phyloP scores from a whole-genome alignment of 2,888 invertebrate species.

The Timandra comae region DNA sequence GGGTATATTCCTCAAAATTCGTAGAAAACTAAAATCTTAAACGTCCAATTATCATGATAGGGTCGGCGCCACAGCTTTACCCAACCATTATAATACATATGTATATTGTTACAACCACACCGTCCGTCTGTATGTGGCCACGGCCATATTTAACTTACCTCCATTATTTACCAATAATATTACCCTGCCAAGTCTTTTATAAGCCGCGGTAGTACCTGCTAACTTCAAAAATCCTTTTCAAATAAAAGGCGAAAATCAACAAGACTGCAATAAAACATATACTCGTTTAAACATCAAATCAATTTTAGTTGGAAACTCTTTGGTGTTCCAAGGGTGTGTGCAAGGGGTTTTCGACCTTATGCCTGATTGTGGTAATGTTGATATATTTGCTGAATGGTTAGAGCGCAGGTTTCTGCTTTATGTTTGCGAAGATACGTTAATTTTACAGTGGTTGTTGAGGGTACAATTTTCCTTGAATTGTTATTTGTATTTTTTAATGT shows the following conservation, averaged over 20 bases:
- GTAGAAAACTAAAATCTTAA: too few relatives aligned
- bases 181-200: constrained; percentile 42
- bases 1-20: too few relatives aligned
- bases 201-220: constrained; percentile 68
- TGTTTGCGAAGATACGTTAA: constrained; percentile 38
- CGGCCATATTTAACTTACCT: constrained; percentile 12
- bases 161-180: constrained; percentile 37
- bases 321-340: not conserved
- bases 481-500: too few relatives aligned
- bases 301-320: too few relatives aligned
- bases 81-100: too few relatives aligned
- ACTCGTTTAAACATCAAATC: too few relatives aligned
- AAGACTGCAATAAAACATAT: too few relatives aligned
- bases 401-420: constrained; percentile 38
- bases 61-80: too few relatives aligned
- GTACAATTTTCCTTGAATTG: constrained; percentile 14
- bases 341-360: constrained; percentile 29
- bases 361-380: constrained; percentile 30
- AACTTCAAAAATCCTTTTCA: constrained; percentile 61
- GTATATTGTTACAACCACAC: too few relatives aligned
- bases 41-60: too few relatives aligned
- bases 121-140: too few relatives aligned
- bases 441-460: constrained; percentile 26
- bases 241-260: constrained; percentile 39
- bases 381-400: constrained; percentile 54